These are phyloP conservation scores for Rhodophaea formosa DNA, from an alignment of 2,888 invertebrate genomes.

Conservation along the genomic window DNA sequence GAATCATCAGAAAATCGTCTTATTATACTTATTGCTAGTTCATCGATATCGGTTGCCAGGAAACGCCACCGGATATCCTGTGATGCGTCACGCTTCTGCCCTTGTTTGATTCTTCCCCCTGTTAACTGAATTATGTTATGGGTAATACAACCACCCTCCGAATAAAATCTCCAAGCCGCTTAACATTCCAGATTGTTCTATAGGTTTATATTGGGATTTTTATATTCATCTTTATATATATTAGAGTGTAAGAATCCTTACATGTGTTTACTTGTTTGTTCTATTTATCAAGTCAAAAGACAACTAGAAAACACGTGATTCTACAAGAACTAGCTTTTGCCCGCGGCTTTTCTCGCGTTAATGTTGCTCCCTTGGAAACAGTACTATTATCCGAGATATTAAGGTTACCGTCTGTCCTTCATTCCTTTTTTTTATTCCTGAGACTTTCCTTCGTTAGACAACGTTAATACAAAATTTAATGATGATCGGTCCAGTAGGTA, in stretches of 20 bases:
- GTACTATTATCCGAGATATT: too few species aligned
- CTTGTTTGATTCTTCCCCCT: conserved; percentile 56
- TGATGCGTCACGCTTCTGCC: conserved; percentile 63
- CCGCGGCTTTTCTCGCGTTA: too few species aligned
- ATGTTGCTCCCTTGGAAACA: too few species aligned
- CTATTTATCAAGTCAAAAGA: background rate
- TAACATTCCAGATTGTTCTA: conserved; percentile 25
- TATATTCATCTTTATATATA: background rate
- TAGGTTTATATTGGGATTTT: background rate
- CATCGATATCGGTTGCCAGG: conserved; percentile 59
- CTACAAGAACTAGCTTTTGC: too few species aligned
- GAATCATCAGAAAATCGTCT: conserved; percentile 4
- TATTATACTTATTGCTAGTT: conserved; percentile 49
- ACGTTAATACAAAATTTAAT: too few species aligned
- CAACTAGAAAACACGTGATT: too few species aligned
- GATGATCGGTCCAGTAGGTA: too few species aligned
- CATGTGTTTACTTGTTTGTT: background rate
- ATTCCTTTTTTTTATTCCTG: too few species aligned
- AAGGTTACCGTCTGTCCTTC: too few species aligned
- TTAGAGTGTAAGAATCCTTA: background rate
- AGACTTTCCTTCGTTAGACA: too few species aligned
- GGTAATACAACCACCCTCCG: conserved; percentile 64
- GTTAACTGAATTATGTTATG: conserved; percentile 68
- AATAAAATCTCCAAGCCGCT: conserved; percentile 64
- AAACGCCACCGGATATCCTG: conserved; percentile 61